Conservation (phyloP, 2,113 vertebrate genomes). For the Cynocephalus volans region DNA sequence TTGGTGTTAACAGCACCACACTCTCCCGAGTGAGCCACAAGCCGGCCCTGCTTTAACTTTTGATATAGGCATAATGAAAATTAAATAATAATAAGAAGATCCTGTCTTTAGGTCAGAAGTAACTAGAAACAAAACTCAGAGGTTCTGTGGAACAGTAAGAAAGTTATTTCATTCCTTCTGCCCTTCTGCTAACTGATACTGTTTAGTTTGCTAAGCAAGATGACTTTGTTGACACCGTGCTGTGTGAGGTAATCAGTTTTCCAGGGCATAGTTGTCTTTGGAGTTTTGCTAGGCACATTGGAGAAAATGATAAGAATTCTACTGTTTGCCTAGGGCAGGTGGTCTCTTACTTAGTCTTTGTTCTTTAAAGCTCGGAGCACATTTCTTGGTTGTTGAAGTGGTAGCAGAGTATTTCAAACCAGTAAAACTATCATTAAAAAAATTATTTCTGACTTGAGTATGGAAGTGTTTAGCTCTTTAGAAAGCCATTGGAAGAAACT, state of each 20-base stretch:
- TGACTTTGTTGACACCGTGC: neutral
- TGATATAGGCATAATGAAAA: constrained; percentile 50
- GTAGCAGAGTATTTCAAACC: constrained; percentile 10
- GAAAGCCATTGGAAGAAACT: constrained; percentile 1
- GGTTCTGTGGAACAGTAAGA: neutral
- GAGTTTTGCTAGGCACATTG: constrained; percentile 18
- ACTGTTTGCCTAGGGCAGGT: neutral
- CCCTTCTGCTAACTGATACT: neutral
- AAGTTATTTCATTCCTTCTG: constrained; percentile 8
- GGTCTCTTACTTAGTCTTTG: constrained; percentile 53
- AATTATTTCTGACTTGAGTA: neutral
- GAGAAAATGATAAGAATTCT: constrained; percentile 27
- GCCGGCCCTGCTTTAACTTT: neutral
- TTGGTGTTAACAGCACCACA: too few relatives aligned
- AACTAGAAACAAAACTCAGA: constrained; percentile 34
- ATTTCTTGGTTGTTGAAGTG: constrained; percentile 43
- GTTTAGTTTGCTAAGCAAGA: constrained; percentile 32
- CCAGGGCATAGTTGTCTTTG: neutral
- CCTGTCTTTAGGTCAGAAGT: constrained; percentile 40
- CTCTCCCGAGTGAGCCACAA: too few relatives aligned
- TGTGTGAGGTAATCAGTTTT: neutral
- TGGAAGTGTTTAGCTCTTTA: constrained; percentile 30
- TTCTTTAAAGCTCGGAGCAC: constrained; percentile 10
- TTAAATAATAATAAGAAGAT: constrained; percentile 52
- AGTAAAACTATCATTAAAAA: neutral